Evolutionary conservation across 2,888 invertebrate species (phyloP), one percentile per base, ranked within the genome.

Genomic region (Synanthedon andrenaeformis): DNA sequence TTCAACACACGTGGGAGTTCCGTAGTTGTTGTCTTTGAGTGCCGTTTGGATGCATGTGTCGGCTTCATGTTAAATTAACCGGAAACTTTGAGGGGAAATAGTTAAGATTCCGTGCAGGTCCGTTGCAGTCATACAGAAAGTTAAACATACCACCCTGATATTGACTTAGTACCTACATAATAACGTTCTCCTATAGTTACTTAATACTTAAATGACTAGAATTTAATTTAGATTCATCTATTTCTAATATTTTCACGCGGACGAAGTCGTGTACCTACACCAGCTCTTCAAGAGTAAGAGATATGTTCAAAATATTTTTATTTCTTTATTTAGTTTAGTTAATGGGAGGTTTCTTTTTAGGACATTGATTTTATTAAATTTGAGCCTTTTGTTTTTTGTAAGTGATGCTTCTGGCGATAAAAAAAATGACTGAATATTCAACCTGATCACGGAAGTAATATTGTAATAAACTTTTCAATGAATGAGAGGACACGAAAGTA

Each of bases 51-150:
- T 75, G 78, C 82, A 83, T 80, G 76, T 78, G 76, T 72, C 75
- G 79, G 76, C 74, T 74, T 68, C 72, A 74, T 61, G 79, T 84
- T 84, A 84, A 84, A 84, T 84, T 83, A 83, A 82, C 82, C 82
- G 83, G 82, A 83, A 86, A 82, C 76, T 74, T 67, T 68, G 41
- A 73, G 76, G 76, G 82, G 79, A 78, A 76, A 79, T 77, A 75
- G 78, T 85, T 82, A 75, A 80, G 74, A 84, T 83, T 80, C 79
- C 71, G 68, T 71, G 74, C 79, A 76, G 76, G 79, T 79, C 63
- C 66, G 69, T 62, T 67, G 74, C 70, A 76, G 72, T 72, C 66
- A 69, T 67, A 70, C 70, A 71, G 70, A 72, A 71, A 72, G 67
- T 71, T 71, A 72, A 73, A 71, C 70, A 68, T 65, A 67, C 66